Base-by-base conservation (phyloP, 23 tunicate genomes). In the Halocynthia roretzi region DNA sequence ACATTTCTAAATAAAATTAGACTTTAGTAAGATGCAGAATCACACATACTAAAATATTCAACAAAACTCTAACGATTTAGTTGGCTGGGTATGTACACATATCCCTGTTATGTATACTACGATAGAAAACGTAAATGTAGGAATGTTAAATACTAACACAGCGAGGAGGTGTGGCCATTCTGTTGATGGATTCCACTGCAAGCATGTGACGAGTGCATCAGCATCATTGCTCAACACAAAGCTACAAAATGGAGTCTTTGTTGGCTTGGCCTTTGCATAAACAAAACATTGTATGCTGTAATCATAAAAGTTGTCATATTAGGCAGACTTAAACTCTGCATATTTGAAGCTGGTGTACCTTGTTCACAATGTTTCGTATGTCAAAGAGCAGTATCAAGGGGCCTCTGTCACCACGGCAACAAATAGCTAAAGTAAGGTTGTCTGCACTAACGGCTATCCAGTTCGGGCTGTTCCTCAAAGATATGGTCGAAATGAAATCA, bases 371-470 rank as follows among this genome's bases (percentile, higher is more conserved):
- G 62, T 92, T 83, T 21, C 98, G 61, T 17, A 80, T 82, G 78
- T 92, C 98, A 86, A 92, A 92, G 53, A 85, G 86, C 11, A 92
- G 64, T 6, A 76, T 52, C 67, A 82, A 85, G 14, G 83, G 56
- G 52, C 87, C 88, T 62, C 80, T 80, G 17, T 79, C 85, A 58
- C 80, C 55, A 20, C 69, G 69, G 56, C 85, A 61, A 69, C 98
- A 92, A 17, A 92, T 92, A 69, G 80, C 84, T 15, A 92, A 65
- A n/a, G 91, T 82, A 57, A 92, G 80, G 52, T 86, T 92, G 54
- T 92, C 98, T 31, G 98, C 78, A 58, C 91, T 92, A 10, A 86
- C 55, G 52, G 81, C 92, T 12, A 92, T 60, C 98, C 98, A 92
- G 79, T 69, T 71, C 14, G 98, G 92, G 9, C 81, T 49, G 7